A percentile compares a stretch with the other conserved stretches of the same genome.
phyloP scores from a whole-genome alignment of 1,140 invertebrate genomes.

The Agrypnia vestita region DNA sequence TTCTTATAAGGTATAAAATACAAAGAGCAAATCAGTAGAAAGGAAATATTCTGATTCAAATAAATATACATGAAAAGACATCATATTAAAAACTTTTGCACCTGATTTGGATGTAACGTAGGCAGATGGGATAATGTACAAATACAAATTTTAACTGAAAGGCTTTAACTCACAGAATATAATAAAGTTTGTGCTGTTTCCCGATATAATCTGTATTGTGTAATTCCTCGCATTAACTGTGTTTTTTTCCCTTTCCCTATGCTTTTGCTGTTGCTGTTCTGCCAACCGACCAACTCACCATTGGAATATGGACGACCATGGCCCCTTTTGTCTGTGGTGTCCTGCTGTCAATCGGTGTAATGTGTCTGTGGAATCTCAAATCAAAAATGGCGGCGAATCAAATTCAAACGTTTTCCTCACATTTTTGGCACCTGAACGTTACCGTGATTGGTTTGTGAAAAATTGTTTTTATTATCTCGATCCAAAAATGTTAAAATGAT shows the following conservation, averaged over 20 bases:
- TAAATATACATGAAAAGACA: too few relatives aligned
- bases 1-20: too few relatives aligned
- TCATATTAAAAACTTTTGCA: too few relatives aligned
- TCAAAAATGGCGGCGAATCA: neutral
- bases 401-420: neutral
- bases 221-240: constrained; percentile 4
- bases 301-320: constrained; percentile 27
- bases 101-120: too few relatives aligned
- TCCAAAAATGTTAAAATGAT: too few relatives aligned
- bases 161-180: too few relatives aligned
- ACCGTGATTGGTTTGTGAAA: constrained; percentile 1
- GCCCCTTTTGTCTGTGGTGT: neutral
- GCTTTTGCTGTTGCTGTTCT: constrained; percentile 19
- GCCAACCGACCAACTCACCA: neutral
- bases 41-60: too few relatives aligned
- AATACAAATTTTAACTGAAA: too few relatives aligned
- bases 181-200: too few relatives aligned
- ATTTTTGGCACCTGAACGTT: neutral
- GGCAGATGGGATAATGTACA: too few relatives aligned
- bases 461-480: neutral
- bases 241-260: constrained; percentile 1
- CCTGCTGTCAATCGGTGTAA: constrained; percentile 7
- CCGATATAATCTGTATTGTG: too few relatives aligned
- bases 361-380: constrained; percentile 6
- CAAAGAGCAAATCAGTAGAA: too few relatives aligned